These are phyloP conservation scores for Tachycineta bicolor DNA, from an alignment of 2,113 vertebrate species.

Conservation along the genomic window DNA sequence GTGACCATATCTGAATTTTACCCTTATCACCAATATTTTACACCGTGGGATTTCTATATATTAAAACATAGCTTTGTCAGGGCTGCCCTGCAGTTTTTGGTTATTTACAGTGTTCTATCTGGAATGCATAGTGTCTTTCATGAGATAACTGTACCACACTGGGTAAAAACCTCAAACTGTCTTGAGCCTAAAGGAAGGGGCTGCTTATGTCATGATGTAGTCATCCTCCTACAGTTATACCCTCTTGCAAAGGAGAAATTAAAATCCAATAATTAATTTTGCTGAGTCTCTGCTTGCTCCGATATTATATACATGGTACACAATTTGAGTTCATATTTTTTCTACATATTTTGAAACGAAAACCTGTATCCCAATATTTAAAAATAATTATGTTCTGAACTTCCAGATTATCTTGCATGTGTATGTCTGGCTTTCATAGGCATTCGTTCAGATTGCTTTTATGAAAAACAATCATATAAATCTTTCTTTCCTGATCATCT, in stretches of 20 bases:
- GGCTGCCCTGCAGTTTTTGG: neutral
- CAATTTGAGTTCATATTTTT: neutral
- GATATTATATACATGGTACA: neutral
- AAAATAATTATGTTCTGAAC: neutral
- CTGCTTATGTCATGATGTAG: no score
- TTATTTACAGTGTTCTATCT: neutral
- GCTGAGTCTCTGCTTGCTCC: neutral
- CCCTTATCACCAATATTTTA: neutral
- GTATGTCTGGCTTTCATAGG: accelerated
- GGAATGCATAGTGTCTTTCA: neutral
- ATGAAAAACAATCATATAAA: neutral
- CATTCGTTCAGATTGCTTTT: neutral
- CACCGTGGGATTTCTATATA: neutral
- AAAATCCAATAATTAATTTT: neutral
- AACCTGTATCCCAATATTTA: neutral
- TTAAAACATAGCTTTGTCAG: neutral
- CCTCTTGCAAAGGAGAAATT: neutral
- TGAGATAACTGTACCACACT: neutral
- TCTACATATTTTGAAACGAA: neutral
- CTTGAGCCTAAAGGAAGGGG: neutral
- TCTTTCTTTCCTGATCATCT: neutral
- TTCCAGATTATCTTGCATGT: neutral
- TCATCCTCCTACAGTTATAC: neutral
- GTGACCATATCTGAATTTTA: neutral
- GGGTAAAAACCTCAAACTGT: neutral